Evolutionary conservation across 2,888 invertebrate genomes (phyloP), one percentile per base, ranked within the genome.

Genomic region (Agonopterix subpropinquella): DNA sequence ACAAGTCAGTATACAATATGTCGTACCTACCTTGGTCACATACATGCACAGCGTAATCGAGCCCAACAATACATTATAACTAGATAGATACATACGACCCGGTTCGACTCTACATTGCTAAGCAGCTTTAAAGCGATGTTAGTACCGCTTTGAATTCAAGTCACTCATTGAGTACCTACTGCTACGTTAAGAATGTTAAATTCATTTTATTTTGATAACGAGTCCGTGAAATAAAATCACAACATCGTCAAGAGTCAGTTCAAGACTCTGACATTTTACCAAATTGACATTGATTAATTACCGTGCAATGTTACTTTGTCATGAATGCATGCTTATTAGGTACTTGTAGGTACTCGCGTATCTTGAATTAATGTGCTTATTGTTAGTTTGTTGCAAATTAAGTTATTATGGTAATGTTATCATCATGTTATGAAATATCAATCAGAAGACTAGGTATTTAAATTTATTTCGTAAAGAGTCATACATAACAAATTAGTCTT

Each of bases 111-210:
- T 56, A 55, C 52, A 56, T 57, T 58, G 62, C 57, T 62, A 50
- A 67, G 67, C 51, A 68, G 67, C 63, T 74, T 64, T 64, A 73
- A 77, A 68, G 68, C 52, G 51, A 54, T 53, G 51, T 54, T 50
- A 54, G 55, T 44, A 53, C 52, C 57, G 67, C 65, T 61, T 70
- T 65, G 75, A 71, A 78, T 78, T 65, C 62, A 68, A 70, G 71
- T 70, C 61, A 61, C 39, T 46, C n/a, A 0, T 41, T 41, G 66
- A 67, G 70, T 76, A 64, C n/a, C 9, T 4, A 39, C 39, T 39
- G 28, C 28, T 1, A 28, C 70, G 75, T 66, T 58, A 58, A 62
- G 71, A 59, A 68, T 74, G 72, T 65, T 56, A 65, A 73, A 62
- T 64, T 58, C 61, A 28, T 28, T 28, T 28, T 5, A 28, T 28